Percentiles rank a stretch among this genome's conserved stretches.
phyloP scores from a whole-genome alignment of 2,797 vertebrate genomes.

The Anolis apletophallus region DNA sequence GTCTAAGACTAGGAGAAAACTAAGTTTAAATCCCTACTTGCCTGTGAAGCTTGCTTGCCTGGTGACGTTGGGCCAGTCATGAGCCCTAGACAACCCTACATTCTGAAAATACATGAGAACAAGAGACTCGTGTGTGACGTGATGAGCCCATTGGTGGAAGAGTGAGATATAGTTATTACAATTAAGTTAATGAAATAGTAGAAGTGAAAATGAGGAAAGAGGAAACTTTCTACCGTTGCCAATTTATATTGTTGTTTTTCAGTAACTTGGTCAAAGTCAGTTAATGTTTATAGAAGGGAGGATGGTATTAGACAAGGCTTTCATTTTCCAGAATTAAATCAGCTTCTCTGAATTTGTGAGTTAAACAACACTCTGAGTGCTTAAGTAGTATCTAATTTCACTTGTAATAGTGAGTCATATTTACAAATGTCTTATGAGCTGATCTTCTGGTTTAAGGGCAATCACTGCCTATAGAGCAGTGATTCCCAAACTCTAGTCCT shows the following conservation, averaged over 20 bases:
- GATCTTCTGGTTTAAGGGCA: neutral
- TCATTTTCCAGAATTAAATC: slow-evolving; percentile 33
- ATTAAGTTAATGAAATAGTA: neutral
- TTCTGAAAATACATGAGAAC: neutral
- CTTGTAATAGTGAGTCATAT: neutral
- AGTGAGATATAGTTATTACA: neutral
- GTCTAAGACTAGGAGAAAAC: neutral
- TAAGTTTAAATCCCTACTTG: neutral
- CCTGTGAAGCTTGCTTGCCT: neutral
- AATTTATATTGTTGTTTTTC: neutral
- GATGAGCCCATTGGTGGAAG: neutral
- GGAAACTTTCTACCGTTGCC: neutral
- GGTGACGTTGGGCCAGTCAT: neutral
- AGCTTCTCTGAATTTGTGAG: neutral
- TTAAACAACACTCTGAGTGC: neutral
- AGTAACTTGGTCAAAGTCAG: neutral
- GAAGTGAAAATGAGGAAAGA: neutral
- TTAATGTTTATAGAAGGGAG: neutral
- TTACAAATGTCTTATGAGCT: neutral
- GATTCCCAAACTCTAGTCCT: too few relatives aligned
- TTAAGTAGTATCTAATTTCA: neutral
- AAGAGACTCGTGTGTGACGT: neutral
- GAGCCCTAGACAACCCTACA: neutral
- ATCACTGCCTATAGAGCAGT: neutral
- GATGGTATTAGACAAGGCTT: neutral